Percentiles rank a stretch among this genome's conserved stretches.
These are phyloP conservation scores for Antheraea yamamai DNA, from an alignment of 2,888 invertebrate genomes.

Conservation along the genomic window DNA sequence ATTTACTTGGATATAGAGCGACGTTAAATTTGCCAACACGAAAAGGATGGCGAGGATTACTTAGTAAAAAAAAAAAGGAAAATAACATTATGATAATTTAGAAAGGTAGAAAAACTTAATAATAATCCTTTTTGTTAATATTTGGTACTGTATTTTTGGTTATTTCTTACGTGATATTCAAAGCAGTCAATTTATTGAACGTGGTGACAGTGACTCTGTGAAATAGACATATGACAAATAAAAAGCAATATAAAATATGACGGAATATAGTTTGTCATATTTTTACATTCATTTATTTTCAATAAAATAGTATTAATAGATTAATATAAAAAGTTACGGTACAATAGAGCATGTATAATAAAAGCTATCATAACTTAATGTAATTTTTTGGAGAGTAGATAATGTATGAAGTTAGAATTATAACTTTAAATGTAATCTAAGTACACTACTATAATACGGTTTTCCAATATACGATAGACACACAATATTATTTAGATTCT, in stretches of 20 bases:
- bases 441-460: not conserved
- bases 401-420: not conserved
- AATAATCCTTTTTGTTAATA: not conserved
- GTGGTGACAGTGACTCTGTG: not conserved
- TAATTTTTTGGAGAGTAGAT: not conserved
- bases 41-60: slow-evolving; percentile 45
- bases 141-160: not conserved
- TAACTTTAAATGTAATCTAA: not conserved
- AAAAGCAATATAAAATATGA: not conserved
- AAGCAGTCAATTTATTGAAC: not conserved
- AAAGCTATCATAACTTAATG: not conserved
- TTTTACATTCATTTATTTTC: not conserved
- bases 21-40: slow-evolving; percentile 58
- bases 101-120: not conserved
- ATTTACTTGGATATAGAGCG: slow-evolving; percentile 48
- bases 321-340: not conserved
- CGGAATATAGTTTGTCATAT: not conserved
- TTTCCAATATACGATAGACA: not conserved
- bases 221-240: not conserved
- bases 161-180: not conserved
- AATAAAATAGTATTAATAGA: not conserved
- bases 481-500: not conserved
- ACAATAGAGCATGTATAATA: not conserved
- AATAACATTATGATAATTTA: not conserved
- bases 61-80: not conserved